These are phyloP conservation scores for Meiosimyza decipiens DNA, from an alignment of 2,888 invertebrate species.

Conservation along the genomic window DNA sequence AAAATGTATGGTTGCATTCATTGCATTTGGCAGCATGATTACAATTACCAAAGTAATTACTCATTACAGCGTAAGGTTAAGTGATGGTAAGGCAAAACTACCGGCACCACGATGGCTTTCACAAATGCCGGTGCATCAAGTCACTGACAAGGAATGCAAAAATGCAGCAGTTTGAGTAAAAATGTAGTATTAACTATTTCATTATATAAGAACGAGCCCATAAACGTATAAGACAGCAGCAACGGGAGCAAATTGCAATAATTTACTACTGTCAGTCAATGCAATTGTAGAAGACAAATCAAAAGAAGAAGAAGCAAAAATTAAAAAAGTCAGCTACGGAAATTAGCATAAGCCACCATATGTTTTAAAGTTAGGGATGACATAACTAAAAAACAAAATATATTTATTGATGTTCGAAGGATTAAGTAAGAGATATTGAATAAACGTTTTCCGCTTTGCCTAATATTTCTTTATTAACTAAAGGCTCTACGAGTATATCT, in stretches of 20 bases:
- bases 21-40: constrained; percentile 61
- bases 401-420: no score
- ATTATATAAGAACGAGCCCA: constrained; percentile 2
- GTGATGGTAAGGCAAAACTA: neutral
- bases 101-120: neutral
- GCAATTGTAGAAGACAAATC: neutral
- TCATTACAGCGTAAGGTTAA: constrained; percentile 29
- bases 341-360: no score
- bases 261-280: constrained; percentile 26
- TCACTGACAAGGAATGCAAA: neutral
- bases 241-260: constrained; percentile 12
- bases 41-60: constrained; percentile 42
- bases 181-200: no score
- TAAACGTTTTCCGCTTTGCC: no score
- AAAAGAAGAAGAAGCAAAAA: neutral
- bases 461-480: no score
- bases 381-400: no score
- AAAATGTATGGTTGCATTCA: constrained; percentile 47
- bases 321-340: neutral
- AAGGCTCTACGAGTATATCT: no score
- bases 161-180: no score
- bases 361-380: no score
- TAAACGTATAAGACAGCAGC: neutral
- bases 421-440: no score
- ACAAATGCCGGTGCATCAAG: neutral